phyloP scores from a whole-genome alignment of 2,113 vertebrate species.

The Excalfactoria chinensis region DNA sequence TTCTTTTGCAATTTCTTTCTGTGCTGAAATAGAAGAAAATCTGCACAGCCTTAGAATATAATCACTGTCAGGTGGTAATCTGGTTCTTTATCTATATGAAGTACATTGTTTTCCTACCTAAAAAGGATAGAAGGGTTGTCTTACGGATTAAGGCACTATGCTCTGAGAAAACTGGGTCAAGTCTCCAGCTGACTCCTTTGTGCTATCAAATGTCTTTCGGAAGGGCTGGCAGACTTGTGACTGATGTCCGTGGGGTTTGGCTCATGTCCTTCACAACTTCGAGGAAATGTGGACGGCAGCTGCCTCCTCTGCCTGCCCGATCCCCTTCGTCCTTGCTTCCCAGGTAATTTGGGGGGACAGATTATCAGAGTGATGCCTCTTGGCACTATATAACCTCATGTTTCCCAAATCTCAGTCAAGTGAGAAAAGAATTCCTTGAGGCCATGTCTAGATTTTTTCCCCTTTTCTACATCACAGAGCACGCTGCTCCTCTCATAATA shows the following conservation, averaged over 20 bases:
- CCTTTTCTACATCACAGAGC: background rate
- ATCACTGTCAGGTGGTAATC: background rate
- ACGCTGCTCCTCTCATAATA: background rate
- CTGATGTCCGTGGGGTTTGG: background rate
- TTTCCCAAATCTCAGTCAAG: background rate
- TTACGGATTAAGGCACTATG: background rate
- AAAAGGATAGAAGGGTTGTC: background rate
- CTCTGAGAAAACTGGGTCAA: background rate
- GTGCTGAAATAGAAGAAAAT: conserved; percentile 1
- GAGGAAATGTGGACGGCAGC: background rate
- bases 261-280: background rate
- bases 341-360: background rate
- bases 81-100: background rate
- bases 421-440: background rate
- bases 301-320: background rate
- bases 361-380: background rate
- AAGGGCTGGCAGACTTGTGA: background rate
- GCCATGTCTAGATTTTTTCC: background rate
- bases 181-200: background rate
- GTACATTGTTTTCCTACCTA: background rate
- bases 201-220: background rate
- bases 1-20: conserved; percentile 1
- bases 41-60: background rate
- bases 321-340: background rate
- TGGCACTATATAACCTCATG: background rate